Conservation (phyloP, 2,888 invertebrate genomes). For the Acrocyrtus sp. region DNA sequence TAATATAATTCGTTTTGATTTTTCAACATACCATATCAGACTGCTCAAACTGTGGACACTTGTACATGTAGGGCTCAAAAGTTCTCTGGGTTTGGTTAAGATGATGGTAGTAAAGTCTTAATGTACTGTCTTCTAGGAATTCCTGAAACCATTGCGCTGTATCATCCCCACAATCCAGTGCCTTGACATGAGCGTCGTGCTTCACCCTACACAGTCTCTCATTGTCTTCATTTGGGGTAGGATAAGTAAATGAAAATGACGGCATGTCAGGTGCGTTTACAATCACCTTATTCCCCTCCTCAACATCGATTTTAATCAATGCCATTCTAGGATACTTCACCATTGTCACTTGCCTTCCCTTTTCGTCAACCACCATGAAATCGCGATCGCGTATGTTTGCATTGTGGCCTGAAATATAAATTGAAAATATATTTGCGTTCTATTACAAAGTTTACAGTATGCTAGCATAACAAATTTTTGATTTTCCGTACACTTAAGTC, state of each 20-base stretch:
- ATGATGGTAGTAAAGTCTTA: slow-evolving; percentile 52
- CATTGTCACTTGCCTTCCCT: slow-evolving; percentile 51
- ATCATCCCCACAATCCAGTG: slow-evolving; percentile 78
- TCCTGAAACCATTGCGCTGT: slow-evolving; percentile 79
- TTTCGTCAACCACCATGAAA: slow-evolving; percentile 56
- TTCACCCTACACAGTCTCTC: slow-evolving; percentile 64
- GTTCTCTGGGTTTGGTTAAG: slow-evolving; percentile 57
- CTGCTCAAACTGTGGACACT: slow-evolving; percentile 51
- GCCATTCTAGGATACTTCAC: slow-evolving; percentile 50
- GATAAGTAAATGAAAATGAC: slow-evolving; percentile 47
- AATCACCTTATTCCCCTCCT: slow-evolving; percentile 46
- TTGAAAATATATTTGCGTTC: not conserved
- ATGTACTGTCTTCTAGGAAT: slow-evolving; percentile 63
- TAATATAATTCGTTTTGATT: not conserved
- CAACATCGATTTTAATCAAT: slow-evolving; percentile 41
- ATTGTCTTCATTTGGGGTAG: slow-evolving; percentile 21
- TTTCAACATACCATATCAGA: slow-evolving; percentile 48
- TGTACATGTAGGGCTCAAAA: slow-evolving; percentile 55
- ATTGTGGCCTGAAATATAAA: slow-evolving; percentile 17
- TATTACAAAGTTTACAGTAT: not conserved
- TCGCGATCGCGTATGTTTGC: slow-evolving; percentile 52
- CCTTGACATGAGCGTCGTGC: slow-evolving; percentile 69
- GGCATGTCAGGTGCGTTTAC: slow-evolving; percentile 58
- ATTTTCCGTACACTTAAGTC: slow-evolving; percentile 63
- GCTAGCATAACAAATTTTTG: too few species aligned